Evolutionary conservation across 1,140 invertebrate genomes (phyloP), one percentile per base, ranked within the genome.

Genomic region (Galleria mellonella): DNA sequence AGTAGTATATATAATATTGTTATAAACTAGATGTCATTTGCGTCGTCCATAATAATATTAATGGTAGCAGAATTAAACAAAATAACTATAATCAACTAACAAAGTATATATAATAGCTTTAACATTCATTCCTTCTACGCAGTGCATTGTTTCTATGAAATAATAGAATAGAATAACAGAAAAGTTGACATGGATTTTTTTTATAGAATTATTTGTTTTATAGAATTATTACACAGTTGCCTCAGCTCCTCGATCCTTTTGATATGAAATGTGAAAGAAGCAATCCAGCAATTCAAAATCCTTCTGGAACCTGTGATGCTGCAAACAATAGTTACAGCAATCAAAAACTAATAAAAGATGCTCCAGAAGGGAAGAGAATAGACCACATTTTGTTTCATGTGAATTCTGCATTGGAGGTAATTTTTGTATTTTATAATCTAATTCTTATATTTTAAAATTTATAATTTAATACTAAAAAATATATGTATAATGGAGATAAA

Each of bases 361-460:
- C 88, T 55, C 93, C 94, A 2, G 77, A 91, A 38, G 96, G 96
- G 14, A 95, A 96, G 67, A 89, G 96, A 44, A 96, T 98, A 52
- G 97, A 98, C 87, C 95, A 98, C 74, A 93, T 98, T 50, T 83
- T 98, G 45, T 97, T 92, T 58, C 85, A 90, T 58, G 68, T 88
- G 29, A 88, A 88, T 44, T 64, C 87, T 36, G 75, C 81, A 10
- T 77, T 78, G 52, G 78, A 89, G 70, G 90, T 90, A 75, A 60
- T 42, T 10, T 28, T 17, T 32, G 17, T 32, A 23, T 6, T 23
- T 23, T 23, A 3, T 3, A 23, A 23, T 11, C 14, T 17, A 1
- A 14, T 27, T 30, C 32, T 47, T 27, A 27, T 32, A 11, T 40
- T 23, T 6, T 23, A 6, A 23, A 23, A 23, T n/a, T n/a, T n/a